Base-by-base conservation (phyloP, 2,797 vertebrate species). In the Paguma larvata region DNA sequence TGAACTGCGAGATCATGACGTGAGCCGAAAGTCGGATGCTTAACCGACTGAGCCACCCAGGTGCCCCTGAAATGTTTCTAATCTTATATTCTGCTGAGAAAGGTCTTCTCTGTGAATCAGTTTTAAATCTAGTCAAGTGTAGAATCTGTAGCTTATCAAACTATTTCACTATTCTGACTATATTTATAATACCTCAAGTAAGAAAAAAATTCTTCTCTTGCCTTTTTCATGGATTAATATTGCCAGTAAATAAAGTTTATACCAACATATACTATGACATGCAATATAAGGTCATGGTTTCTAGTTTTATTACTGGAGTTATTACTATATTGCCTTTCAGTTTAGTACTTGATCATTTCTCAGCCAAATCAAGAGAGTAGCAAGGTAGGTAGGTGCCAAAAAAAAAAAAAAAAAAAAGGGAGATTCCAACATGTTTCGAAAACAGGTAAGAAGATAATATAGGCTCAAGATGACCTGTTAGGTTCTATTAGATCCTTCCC, bases 211-310 rank as follows among this genome's bases (percentile, higher is more conserved):
- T 87, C 48, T 92, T 95, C 6, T 16, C 68, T 78, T 89, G 88
- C 5, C 27, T 41, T 87, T 89, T 95, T 65, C 38, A 78, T 14
- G 41, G 48, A 82, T 90, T 94, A 97, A 92, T 41, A 83, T 0
- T 95, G 44, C n/a, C 63, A 89, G 46, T 82, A 96, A 94, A 87
- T 75, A 93, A 90, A 94, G 77, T 46, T 95, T 90, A 87, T 67
- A 70, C 27, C 34, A 59, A 92, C 15, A 72, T 30, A 70, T 14
- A 95, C 53, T 63, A 25, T 91, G 70, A 90, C 13, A 68, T 88
- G 72, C 18, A 91, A 94, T 3, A 44, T 83, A 86, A 97, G 67
- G 68, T 63, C 65, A 75, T 14, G 32, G 46, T 92, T 96, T 89
- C 13, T 51, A 85, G 75, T 83, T 97, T 92, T 95, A 89, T 75